Base-by-base conservation (phyloP, 2,797 vertebrate genomes). In the Gallinago nigripennis region DNA sequence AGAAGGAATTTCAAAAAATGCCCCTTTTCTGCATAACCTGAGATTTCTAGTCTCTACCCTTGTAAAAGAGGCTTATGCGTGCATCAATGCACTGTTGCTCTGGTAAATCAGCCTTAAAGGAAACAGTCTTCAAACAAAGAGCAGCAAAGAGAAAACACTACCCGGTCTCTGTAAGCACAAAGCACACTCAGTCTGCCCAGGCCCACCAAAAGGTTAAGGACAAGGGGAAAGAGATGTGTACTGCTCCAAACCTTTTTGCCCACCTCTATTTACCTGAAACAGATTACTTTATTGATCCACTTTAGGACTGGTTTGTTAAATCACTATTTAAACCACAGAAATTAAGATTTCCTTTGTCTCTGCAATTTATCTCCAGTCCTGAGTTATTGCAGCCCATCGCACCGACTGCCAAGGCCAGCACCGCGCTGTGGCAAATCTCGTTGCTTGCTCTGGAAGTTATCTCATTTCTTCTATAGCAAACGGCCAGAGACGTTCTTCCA, bases 21-120 rank as follows among this genome's bases (percentile, higher is more conserved):
- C 16, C 43, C 20, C 18, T 66, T 90, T 90, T 91, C 30, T 2
- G 0, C 48, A 54, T 71, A 41, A 88, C 57, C 64, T 21, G 65
- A 88, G 60, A 82, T 79, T 75, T 84, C 57, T 53, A 35, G 51
- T 70, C 94, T 72, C 71, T 70, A 21, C 28, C 14, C 85, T 53
- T 57, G 37, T 2, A 75, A 82, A 78, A 86, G 3, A 88, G 78
- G 66, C 46, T 92, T 92, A 81, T 35, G 33, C 69, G 81, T 57
- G 73, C 88, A 86, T 94, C 91, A 66, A 23, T 57, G 93, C 91
- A 82, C 89, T 78, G 70, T 6, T 84, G 78, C 57, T 54, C 81
- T 92, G 64, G 76, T 86, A 90, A 95, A 92, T 80, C 77, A 92
- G 61, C 82, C 88, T 96, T 86, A 90, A 92, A 93, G 50, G 65